A percentile compares a stretch with the other conserved stretches of the same genome.
Evolutionary conservation across 2,113 vertebrate genomes (phyloP).

Genomic region (Nannospalax galili): DNA sequence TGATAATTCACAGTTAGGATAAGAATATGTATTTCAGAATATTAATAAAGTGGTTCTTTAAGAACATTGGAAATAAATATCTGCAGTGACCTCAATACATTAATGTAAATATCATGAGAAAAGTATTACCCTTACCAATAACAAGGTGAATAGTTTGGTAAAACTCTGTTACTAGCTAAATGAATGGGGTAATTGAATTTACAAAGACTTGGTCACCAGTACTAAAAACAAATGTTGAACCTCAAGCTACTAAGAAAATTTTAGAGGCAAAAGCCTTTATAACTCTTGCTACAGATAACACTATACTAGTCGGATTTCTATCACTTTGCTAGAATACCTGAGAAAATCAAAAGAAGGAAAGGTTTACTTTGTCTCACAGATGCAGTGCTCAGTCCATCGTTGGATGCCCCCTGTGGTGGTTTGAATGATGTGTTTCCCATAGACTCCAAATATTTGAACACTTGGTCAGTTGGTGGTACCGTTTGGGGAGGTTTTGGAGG

Average conservation of each 20-base stretch:
- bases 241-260: not conserved
- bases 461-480: not conserved
- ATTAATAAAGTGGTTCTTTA: not conserved
- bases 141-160: not conserved
- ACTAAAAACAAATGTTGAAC: not conserved
- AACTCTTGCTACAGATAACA: not conserved
- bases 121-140: not conserved
- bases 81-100: not conserved
- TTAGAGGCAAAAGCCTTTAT: not conserved
- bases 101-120: not conserved
- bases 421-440: too few relatives aligned
- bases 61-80: not conserved
- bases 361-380: too few relatives aligned
- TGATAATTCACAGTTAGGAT: not conserved
- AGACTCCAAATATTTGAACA: too few relatives aligned
- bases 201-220: not conserved
- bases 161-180: not conserved
- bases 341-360: not conserved
- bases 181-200: not conserved
- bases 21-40: not conserved
- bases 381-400: not conserved
- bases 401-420: too few relatives aligned
- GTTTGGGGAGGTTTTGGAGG: too few relatives aligned
- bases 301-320: not conserved
- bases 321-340: not conserved